Conservation (phyloP, 2,797 vertebrate species). For the Fringilla coelebs region DNA sequence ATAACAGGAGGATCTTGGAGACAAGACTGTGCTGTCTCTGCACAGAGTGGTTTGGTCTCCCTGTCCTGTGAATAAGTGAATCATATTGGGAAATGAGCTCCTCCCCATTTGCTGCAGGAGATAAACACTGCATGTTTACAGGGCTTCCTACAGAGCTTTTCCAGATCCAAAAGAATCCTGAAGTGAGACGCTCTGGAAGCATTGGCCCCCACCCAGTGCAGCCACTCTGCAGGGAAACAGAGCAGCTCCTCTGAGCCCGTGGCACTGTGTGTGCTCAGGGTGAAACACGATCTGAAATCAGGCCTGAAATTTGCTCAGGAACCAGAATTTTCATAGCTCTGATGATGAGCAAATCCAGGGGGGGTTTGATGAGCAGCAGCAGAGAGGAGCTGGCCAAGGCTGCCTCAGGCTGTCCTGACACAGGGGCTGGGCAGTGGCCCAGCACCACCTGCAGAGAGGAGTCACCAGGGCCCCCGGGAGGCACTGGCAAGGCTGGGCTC, state of each 20-base stretch:
- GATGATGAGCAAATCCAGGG: background rate
- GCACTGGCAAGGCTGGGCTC: background rate
- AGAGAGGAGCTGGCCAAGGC: background rate
- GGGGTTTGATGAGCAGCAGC: background rate
- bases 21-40: background rate
- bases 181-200: background rate
- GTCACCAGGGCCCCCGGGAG: background rate
- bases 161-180: background rate
- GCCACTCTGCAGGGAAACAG: background rate
- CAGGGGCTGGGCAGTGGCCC: background rate
- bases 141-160: background rate
- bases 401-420: background rate
- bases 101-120: background rate
- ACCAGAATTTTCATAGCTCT: background rate
- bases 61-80: background rate
- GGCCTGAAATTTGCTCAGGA: background rate
- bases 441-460: background rate
- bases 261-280: background rate
- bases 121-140: background rate
- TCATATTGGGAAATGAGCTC: background rate
- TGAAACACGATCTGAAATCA: background rate
- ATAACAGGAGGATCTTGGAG: background rate
- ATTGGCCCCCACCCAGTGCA: background rate
- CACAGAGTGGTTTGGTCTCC: background rate
- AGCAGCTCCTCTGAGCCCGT: background rate